Base-by-base conservation (phyloP, 2,888 invertebrate genomes). In the Euzetes globulus region DNA sequence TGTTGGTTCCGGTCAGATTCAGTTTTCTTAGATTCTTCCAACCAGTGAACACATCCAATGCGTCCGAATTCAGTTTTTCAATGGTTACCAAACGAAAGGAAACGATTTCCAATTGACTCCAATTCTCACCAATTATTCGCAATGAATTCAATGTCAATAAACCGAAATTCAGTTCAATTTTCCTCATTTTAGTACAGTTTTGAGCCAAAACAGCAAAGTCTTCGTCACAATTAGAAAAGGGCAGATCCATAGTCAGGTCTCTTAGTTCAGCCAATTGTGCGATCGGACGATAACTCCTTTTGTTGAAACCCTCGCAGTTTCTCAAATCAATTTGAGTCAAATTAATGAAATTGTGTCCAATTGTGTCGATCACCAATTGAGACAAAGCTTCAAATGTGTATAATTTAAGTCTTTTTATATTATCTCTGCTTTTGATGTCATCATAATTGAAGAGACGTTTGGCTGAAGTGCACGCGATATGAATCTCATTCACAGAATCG, bases 151-250 rank as follows among this genome's bases (percentile, higher is more conserved):
- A 33, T 68, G 68, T 41, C 22, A 68, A 68, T 41, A 41, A 68
- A 41, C 68, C 68, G 13, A 68, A 68, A 41, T 41, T 68, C 19
- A 68, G 37, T 68, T 41, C 68, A 45, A 68, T 68, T 68, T 37
- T 37, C 4, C 22, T 37, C 45, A 68, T 68, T 68, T 68, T 27
- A 3, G 68, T 5, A 13, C 68, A 68, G 22, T 22, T 68, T 15
- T 17, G n/a, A 6, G 41, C 13, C n/a, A 68, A 41, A 41, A 19
- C 7, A 37, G n/a, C n/a, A n/a, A 68, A 68, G 22, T 68, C 68
- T 37, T 68, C 68, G 68, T 68, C 68, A 68, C 68, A 68, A n/a
- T 68, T 68, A 68, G 68, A 41, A 68, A 68, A 68, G 22, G 68
- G 68, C n/a, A 68, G 19, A 41, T 68, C 68, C 41, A 68, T 41